Percentiles rank a stretch among this genome's conserved stretches.
phyloP scores from a whole-genome alignment of 2,888 invertebrate genomes.

The Metacarcinus magister region DNA sequence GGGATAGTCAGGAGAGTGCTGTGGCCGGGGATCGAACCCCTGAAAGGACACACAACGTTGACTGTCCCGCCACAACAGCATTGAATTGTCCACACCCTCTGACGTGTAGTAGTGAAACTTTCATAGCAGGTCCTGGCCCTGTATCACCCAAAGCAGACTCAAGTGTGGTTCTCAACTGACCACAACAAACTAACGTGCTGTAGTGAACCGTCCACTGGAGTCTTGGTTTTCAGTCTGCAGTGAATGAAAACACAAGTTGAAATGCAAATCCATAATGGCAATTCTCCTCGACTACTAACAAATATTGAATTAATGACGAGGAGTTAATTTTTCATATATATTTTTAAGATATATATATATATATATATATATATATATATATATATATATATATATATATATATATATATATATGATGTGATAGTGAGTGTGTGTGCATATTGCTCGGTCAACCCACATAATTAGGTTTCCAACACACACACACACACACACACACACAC shows the following conservation, averaged over 20 bases:
- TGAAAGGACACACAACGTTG: not conserved
- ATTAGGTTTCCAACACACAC: not conserved
- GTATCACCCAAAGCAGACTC: not conserved
- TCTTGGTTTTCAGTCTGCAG: not conserved
- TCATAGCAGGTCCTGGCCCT: not conserved
- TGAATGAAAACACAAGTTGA: not conserved
- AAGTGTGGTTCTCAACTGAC: not conserved
- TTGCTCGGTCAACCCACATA: not conserved
- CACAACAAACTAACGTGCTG: not conserved
- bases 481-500: not conserved
- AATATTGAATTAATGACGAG: not conserved
- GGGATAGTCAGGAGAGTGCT: no score
- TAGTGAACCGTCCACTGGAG: not conserved
- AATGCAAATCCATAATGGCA: not conserved
- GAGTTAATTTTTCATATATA: no score
- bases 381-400: constrained; percentile 74
- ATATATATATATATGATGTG: constrained; percentile 64
- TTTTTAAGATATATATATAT: constrained; percentile 66
- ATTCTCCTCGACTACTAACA: not conserved
- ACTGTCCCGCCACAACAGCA: not conserved
- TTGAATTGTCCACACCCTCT: no score
- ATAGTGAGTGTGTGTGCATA: not conserved
- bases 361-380: constrained; percentile 72
- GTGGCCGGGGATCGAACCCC: no score
- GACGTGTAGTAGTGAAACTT: no score